Evolutionary conservation across 2,888 invertebrate species (phyloP).

Genomic region (Latrodectus elegans): DNA sequence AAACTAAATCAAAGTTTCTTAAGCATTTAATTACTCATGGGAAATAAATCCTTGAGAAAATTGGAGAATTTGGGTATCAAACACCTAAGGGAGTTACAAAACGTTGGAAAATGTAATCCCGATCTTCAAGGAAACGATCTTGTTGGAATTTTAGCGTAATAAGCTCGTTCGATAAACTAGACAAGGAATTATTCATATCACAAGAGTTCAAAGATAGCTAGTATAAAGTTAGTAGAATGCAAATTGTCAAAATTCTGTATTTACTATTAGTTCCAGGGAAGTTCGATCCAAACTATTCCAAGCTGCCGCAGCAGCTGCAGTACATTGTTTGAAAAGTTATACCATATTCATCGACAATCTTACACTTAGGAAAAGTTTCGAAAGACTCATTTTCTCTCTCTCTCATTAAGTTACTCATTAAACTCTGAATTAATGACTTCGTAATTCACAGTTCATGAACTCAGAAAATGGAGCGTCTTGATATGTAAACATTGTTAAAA

Average conservation of each 20-base stretch:
- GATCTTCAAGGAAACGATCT: too few relatives aligned
- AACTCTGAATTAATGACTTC: background rate
- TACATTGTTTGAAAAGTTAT: conserved; percentile 20
- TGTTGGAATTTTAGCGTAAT: too few relatives aligned
- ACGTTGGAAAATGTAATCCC: too few relatives aligned
- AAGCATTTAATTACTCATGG: too few relatives aligned
- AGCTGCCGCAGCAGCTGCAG: background rate
- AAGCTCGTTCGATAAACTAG: too few relatives aligned
- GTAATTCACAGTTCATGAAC: background rate
- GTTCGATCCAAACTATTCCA: background rate
- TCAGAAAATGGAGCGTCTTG: background rate
- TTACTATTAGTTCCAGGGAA: too few relatives aligned
- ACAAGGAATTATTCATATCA: too few relatives aligned
- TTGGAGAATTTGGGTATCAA: too few relatives aligned
- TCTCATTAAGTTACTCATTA: background rate
- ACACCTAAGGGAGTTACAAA: too few relatives aligned
- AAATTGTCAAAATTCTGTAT: too few relatives aligned
- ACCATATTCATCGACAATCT: conserved; percentile 11
- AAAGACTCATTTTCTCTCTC: background rate
- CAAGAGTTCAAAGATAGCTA: background rate
- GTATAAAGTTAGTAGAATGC: background rate
- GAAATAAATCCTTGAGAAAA: too few relatives aligned
- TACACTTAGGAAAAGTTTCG: background rate
- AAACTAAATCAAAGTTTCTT: too few relatives aligned
- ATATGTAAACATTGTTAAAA: background rate